Percentiles rank a stretch among this genome's conserved stretches.
These are phyloP conservation scores for Cynopterus brachyotis DNA, from an alignment of 2,113 vertebrate species.

Conservation along the genomic window DNA sequence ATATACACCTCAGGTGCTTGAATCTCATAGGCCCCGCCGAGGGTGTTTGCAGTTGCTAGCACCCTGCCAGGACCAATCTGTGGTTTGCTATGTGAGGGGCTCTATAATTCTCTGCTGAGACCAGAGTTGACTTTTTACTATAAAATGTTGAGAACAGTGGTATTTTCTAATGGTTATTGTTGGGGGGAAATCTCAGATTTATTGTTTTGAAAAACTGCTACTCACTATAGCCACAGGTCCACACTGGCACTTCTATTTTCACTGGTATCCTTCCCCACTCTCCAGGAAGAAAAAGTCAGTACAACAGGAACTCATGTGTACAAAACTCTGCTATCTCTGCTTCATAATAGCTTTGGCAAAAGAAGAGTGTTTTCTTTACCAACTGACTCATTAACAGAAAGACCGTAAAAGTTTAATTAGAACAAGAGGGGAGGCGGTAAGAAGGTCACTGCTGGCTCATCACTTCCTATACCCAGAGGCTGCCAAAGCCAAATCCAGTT, in stretches of 20 bases:
- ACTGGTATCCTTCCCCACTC: background rate
- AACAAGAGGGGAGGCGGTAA: background rate
- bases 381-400: conserved; percentile 15
- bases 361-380: background rate
- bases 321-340: background rate
- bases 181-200: background rate
- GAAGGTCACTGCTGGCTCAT: background rate
- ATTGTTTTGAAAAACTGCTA: background rate
- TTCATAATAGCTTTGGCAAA: background rate
- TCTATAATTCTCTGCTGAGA: background rate
- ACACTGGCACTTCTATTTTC: background rate
- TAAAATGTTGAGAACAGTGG: background rate
- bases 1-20: background rate
- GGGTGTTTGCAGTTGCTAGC: background rate
- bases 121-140: background rate
- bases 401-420: background rate
- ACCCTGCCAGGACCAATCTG: background rate
- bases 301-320: background rate
- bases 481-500: background rate
- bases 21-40: background rate
- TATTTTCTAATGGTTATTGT: background rate
- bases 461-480: background rate
- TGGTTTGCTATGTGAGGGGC: background rate
- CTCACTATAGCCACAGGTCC: background rate
- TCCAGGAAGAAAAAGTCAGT: background rate